Base-by-base conservation (phyloP, 2,113 vertebrate species). In the Elanus axillaris region DNA sequence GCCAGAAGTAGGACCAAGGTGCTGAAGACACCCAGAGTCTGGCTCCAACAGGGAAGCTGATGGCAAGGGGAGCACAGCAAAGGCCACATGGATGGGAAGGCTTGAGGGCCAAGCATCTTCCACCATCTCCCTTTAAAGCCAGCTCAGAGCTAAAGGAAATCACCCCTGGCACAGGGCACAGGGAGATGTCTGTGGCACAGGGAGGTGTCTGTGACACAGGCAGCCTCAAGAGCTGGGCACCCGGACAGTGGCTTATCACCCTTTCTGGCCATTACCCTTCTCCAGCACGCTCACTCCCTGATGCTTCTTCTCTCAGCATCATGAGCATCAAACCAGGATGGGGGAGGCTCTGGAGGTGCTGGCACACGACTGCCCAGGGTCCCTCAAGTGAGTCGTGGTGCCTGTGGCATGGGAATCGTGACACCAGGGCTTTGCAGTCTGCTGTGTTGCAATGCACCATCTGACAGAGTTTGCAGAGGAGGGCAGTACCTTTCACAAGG, bases 331-430 rank as follows among this genome's bases (percentile, higher is more conserved):
- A 3, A 52, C 22, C 22, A 43, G 68, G 58, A 11, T 14, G 16
- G 9, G 11, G 11, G 16, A 29, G 7, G 16, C 45, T 59, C 58
- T 55, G 72, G 29, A 73, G 29, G 11, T 60, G 26, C 36, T 0
- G 0, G n/a, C 29, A 16, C 0, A 0, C 5, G 32, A 47, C 62
- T 88, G 22, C 50, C n/a, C 78, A 56, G 45, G 45, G 64, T 19
- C 13, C 36, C 60, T 58, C 4, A 6, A 40, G 42, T 1, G 2
- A 56, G 31, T 47, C 1, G 2, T 9, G 7, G 18, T 43, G 31
- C 62, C 50, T 63, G 19, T 50, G 32, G 27, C 32, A 11, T 3
- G 15, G 43, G 38, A 38, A 43, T 17, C 5, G 3, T 40, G 60
- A 58, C 45, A 56, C 14, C 22, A 43, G 42, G 31, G 66, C 55